Percentiles rank a stretch among this genome's conserved stretches.
phyloP scores from a whole-genome alignment of 2,797 vertebrate species.

The Danio tinwini region DNA sequence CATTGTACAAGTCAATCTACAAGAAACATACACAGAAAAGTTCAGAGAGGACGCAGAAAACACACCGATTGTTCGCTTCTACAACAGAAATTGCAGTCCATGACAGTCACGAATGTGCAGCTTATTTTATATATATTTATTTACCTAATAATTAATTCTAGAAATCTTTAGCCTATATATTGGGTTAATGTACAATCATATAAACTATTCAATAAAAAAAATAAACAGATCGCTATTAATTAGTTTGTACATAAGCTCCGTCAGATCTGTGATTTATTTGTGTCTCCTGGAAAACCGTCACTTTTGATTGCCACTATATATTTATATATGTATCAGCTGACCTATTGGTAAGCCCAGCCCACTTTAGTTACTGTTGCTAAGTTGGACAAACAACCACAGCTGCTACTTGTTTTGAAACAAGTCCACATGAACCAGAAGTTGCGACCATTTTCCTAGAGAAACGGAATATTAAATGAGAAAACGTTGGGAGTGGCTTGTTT shows the following conservation, averaged over 20 bases:
- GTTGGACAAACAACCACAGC: too few species aligned
- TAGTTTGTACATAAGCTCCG: not conserved
- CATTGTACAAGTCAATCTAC: slow-evolving; percentile 46
- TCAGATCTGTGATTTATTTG: not conserved
- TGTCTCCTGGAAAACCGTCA: slow-evolving; percentile 50
- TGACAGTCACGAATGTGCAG: slow-evolving; percentile 56
- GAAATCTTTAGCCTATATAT: slow-evolving; percentile 16
- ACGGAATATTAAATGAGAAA: too few species aligned
- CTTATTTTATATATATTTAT: not conserved
- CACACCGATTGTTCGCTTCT: slow-evolving; percentile 64
- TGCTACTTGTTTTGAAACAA: too few species aligned
- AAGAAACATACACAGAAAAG: slow-evolving; percentile 59
- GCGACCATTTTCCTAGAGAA: too few species aligned
- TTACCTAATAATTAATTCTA: slow-evolving; percentile 28
- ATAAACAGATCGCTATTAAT: not conserved
- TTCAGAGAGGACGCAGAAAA: slow-evolving; percentile 62
- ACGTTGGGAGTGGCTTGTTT: too few species aligned
- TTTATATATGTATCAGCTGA: too few species aligned
- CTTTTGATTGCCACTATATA: slow-evolving; percentile 28
- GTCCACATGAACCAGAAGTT: too few species aligned
- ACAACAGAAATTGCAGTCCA: slow-evolving; percentile 65
- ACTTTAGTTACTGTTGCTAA: too few species aligned
- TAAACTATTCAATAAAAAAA: not conserved
- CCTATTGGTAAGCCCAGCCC: too few species aligned
- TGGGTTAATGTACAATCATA: slow-evolving; percentile 46